phyloP scores from a whole-genome alignment of 2,888 invertebrate genomes.

The Rhyacophila evoluta region DNA sequence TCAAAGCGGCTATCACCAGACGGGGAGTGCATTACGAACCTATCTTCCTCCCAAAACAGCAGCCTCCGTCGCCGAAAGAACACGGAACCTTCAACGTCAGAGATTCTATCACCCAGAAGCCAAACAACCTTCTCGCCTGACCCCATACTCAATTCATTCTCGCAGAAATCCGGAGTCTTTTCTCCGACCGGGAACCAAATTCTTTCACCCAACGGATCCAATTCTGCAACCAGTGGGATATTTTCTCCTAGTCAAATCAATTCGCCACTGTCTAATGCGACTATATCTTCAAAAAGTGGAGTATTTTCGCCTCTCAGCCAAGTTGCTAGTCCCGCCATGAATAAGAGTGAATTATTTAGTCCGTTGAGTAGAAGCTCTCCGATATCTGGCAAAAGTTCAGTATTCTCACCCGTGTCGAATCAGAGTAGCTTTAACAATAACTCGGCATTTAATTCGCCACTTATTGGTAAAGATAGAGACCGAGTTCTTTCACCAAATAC shows the following conservation, averaged over 20 bases:
- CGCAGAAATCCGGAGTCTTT: constrained; percentile 64
- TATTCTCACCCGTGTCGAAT: constrained; percentile 67
- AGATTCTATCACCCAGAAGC: constrained; percentile 65
- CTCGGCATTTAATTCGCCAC: constrained; percentile 63
- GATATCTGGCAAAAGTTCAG: constrained; percentile 64
- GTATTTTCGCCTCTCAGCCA: constrained; percentile 69
- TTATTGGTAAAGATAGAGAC: constrained; percentile 64
- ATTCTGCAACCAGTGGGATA: constrained; percentile 69
- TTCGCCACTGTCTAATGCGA: constrained; percentile 69
- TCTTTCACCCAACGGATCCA: constrained; percentile 68
- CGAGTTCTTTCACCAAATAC: constrained; percentile 66
- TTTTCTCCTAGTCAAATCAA: constrained; percentile 71
- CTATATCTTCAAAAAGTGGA: constrained; percentile 67
- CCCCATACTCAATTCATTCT: constrained; percentile 55
- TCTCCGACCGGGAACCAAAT: constrained; percentile 62
- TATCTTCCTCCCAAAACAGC: constrained; percentile 76
- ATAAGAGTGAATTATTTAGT: constrained; percentile 68
- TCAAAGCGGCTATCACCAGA: constrained; percentile 80
- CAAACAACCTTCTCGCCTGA: constrained; percentile 62
- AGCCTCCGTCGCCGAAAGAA: constrained; percentile 76
- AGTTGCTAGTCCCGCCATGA: constrained; percentile 59
- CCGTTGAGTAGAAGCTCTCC: constrained; percentile 68
- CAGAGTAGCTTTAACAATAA: constrained; percentile 57
- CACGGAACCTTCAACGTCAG: constrained; percentile 64
- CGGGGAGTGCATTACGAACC: constrained; percentile 73